Evolutionary conservation across 2,113 vertebrate species (phyloP).

Genomic region (Ariopsis seemanni): DNA sequence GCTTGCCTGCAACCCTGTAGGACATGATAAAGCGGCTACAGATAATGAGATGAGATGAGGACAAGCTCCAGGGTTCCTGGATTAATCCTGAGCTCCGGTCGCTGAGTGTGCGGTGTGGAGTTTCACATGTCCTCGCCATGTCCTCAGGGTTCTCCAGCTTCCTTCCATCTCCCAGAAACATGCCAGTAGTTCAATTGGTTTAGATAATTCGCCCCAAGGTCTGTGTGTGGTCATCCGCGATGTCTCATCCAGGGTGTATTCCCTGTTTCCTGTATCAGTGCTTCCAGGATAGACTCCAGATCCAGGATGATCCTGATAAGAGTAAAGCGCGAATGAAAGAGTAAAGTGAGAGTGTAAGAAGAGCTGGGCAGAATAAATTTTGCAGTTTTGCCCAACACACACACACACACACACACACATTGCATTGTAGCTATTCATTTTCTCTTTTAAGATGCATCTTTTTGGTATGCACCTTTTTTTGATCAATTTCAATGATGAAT

Average conservation of each 20-base stretch:
- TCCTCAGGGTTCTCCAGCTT: neutral
- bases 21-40: too few relatives aligned
- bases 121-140: neutral
- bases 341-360: neutral
- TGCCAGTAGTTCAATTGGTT: neutral
- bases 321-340: neutral
- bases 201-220: neutral
- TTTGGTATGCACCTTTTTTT: neutral
- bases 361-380: neutral
- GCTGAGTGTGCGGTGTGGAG: neutral
- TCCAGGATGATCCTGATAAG: neutral
- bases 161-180: neutral
- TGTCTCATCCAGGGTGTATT: neutral
- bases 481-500: neutral
- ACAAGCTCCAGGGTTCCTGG: neutral
- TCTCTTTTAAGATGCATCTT: neutral
- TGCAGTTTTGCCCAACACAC: neutral
- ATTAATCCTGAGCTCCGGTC: neutral
- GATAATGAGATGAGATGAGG: too few relatives aligned
- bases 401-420: neutral
- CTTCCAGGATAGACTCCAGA: too few relatives aligned
- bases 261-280: neutral
- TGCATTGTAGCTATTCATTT: neutral
- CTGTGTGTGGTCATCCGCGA: neutral
- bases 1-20: too few relatives aligned